Evolutionary conservation across 2,888 invertebrate genomes (phyloP).

Genomic region (Drosophila hamatofila): DNA sequence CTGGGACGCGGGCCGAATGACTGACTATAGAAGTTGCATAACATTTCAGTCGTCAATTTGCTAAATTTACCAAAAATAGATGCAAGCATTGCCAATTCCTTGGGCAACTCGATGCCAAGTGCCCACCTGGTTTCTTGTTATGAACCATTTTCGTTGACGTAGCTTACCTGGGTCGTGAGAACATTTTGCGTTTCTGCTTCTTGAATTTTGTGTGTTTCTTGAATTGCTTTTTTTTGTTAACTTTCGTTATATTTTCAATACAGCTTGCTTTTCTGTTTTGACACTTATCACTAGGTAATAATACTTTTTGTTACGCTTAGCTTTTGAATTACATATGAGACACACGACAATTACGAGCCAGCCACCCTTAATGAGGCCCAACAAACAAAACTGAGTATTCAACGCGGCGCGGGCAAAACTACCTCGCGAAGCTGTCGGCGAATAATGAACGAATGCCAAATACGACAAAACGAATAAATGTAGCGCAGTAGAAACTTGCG

Average conservation of each 20-base stretch:
- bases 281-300: slow-evolving; percentile 57
- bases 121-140: slow-evolving; percentile 1
- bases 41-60: slow-evolving; percentile 29
- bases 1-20: slow-evolving; percentile 49
- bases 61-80: slow-evolving; percentile 37
- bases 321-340: slow-evolving; percentile 34
- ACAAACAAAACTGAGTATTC: slow-evolving; percentile 47
- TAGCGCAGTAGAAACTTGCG: slow-evolving; percentile 27
- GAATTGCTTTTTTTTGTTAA: slow-evolving; percentile 59
- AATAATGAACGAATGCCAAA: slow-evolving; percentile 50
- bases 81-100: slow-evolving; percentile 37
- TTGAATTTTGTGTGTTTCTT: slow-evolving; percentile 32
- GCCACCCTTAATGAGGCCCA: slow-evolving; percentile 38
- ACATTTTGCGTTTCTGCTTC: slow-evolving; percentile 65
- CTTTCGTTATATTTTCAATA: slow-evolving; percentile 20
- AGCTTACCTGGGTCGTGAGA: slow-evolving; percentile 83
- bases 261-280: slow-evolving; percentile 27
- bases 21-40: slow-evolving; percentile 60
- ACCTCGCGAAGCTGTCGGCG: slow-evolving; percentile 51
- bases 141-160: slow-evolving; percentile 1
- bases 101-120: slow-evolving; percentile 34
- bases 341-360: slow-evolving; percentile 44
- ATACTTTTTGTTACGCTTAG: slow-evolving; percentile 52
- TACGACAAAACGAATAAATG: slow-evolving; percentile 23
- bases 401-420: slow-evolving; percentile 44